A percentile compares a stretch with the other conserved stretches of the same genome.
Evolutionary conservation across 1,140 invertebrate genomes (phyloP).

Genomic region (Temnothorax nylanderi): DNA sequence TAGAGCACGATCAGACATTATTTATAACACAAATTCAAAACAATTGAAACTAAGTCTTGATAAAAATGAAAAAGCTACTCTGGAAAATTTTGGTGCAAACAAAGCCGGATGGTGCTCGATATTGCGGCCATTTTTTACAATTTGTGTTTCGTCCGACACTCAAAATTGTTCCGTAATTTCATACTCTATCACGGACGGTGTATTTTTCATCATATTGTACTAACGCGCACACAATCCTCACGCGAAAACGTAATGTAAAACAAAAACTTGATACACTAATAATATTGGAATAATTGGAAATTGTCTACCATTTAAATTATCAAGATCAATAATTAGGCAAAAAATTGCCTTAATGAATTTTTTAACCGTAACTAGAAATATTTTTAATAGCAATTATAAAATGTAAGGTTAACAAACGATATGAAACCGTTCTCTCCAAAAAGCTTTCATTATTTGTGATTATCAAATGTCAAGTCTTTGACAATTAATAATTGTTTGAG

Average conservation of each 20-base stretch:
- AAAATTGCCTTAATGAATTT: neutral
- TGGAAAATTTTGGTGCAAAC: neutral
- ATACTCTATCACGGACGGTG: neutral
- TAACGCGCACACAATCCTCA: neutral
- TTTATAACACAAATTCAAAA: neutral
- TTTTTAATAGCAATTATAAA: neutral
- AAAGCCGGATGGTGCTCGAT: neutral
- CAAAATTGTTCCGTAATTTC: constrained; percentile 7
- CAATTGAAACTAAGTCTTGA: neutral
- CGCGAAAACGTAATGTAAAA: neutral
- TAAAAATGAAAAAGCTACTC: neutral
- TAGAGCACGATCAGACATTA: neutral
- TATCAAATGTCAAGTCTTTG: neutral
- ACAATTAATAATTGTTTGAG: neutral
- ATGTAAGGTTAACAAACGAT: neutral
- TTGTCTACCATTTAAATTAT: neutral
- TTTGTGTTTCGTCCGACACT: neutral
- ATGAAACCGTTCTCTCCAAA: neutral
- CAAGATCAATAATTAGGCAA: neutral
- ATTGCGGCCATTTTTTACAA: neutral
- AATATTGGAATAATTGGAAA: neutral
- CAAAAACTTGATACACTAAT: neutral
- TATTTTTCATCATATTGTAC: constrained; percentile 6
- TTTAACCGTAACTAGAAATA: neutral
- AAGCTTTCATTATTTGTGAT: neutral